A percentile compares a stretch with the other conserved stretches of the same genome.
Evolutionary conservation across 2,113 vertebrate species (phyloP).

Genomic region (Apodemus sylvaticus): DNA sequence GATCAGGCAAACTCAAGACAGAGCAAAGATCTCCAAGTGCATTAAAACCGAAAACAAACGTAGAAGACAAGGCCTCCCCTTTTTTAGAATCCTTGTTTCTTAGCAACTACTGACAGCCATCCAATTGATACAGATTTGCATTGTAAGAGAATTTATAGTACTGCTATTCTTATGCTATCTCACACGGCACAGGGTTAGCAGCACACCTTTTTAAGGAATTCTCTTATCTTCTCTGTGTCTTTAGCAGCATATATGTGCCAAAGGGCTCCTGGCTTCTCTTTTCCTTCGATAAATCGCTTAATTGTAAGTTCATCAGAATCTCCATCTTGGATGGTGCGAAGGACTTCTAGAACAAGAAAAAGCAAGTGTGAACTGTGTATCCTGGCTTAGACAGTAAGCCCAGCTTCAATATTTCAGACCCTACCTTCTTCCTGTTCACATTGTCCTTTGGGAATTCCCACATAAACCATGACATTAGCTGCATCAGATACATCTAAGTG

Average conservation of each 20-base stretch:
- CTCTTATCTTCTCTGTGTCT: conserved; percentile 89
- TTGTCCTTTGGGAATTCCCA: conserved; percentile 89
- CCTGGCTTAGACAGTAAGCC: background rate
- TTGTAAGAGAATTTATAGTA: background rate
- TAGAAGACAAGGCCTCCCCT: background rate
- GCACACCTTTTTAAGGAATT: conserved; percentile 88
- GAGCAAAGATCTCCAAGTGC: background rate
- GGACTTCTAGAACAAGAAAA: conserved; percentile 83
- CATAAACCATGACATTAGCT: conserved; percentile 90
- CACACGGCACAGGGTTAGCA: background rate
- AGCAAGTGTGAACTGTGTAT: background rate
- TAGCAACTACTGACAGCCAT: background rate
- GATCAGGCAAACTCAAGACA: background rate
- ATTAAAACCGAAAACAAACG: background rate
- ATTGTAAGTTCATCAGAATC: conserved; percentile 89
- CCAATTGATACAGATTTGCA: background rate
- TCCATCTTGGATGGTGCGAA: conserved; percentile 89
- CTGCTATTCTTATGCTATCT: background rate
- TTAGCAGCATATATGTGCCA: conserved; percentile 91
- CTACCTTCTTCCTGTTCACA: conserved; percentile 88
- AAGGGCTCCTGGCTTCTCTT: conserved; percentile 88
- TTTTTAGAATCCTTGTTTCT: background rate
- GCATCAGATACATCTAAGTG: conserved; percentile 90
- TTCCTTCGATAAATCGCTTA: conserved; percentile 87
- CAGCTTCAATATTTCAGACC: background rate